These are phyloP conservation scores for Eupeodes latifasciatus DNA, from an alignment of 2,888 invertebrate species.

Conservation along the genomic window DNA sequence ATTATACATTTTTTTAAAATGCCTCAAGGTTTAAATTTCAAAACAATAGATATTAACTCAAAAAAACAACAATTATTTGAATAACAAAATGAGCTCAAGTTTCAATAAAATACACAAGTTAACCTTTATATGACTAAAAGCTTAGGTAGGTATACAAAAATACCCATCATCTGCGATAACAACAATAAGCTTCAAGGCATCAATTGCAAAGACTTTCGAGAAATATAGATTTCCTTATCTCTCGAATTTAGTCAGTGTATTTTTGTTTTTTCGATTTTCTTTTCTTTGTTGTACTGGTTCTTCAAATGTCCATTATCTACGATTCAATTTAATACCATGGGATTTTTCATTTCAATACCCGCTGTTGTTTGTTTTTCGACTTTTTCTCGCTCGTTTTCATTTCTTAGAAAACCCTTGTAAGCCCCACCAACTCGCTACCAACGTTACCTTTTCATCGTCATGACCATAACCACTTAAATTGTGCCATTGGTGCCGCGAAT, in stretches of 20 bases:
- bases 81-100: slow-evolving; percentile 10
- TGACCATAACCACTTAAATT: background rate
- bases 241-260: too few relatives aligned
- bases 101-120: background rate
- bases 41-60: background rate
- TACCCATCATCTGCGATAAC: background rate
- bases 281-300: background rate
- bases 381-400: background rate
- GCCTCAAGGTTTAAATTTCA: background rate
- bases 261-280: background rate
- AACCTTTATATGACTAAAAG: too few relatives aligned
- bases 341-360: slow-evolving; percentile 54
- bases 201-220: slow-evolving; percentile 4
- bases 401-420: background rate
- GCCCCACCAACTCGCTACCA: background rate
- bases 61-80: slow-evolving; percentile 21
- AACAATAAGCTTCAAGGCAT: background rate
- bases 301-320: slow-evolving; percentile 27
- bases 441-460: background rate
- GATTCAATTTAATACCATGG: slow-evolving; percentile 20
- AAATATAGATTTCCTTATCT: slow-evolving; percentile 12
- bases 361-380: slow-evolving; percentile 49
- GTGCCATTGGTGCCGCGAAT: slow-evolving; percentile 13
- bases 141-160: background rate
- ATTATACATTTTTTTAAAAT: background rate